Evolutionary conservation across 2,888 invertebrate genomes (phyloP), one percentile per base, ranked within the genome.

Genomic region (Melanotus villosus): DNA sequence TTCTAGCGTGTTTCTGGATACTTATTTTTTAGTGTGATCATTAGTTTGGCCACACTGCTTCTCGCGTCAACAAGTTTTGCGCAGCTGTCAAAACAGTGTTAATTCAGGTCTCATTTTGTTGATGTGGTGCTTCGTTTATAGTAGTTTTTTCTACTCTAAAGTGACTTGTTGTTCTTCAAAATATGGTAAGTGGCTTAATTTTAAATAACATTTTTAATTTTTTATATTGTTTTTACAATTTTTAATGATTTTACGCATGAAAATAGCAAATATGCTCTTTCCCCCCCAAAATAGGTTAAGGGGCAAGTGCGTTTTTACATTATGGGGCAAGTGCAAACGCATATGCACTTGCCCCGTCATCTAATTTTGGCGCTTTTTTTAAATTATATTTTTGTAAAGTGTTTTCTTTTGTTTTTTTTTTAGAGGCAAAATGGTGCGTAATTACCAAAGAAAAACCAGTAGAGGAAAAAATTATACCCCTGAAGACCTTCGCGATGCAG

Each of bases 381-480:
- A 5, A 26, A 26, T 5, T 26, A 7, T 26, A 26, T 26, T 5
- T 26, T 26, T 26, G 3, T n/a, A n/a, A 5, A 26, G 7, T 26
- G 26, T 26, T 26, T 9, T 3, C 16, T 45, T 45, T 18, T 45
- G n/a, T n/a, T 16, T 45, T 2, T 16, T 45, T 14, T 45, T 14
- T 14, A 45, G 45, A 16, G 12, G 45, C 18, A 45, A 14, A n/a
- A 45, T 45, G 14, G 45, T 45, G 19, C 45, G 45, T 16, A 16
- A 45, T 45, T 45, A 18, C 19, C n/a, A 45, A 45, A 9, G 45
- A 16, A 45, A 45, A 16, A 45, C 45, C 45, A 18, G 16, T 18
- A 45, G 19, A 45, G 45, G 45, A 12, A 12, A 45, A 45, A 45
- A 16, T 45, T 14, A 16, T 18, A 45, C 45, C 45, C 45, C 14